phyloP scores from a whole-genome alignment of 2,888 invertebrate species.

The Limnephilus lunatus region DNA sequence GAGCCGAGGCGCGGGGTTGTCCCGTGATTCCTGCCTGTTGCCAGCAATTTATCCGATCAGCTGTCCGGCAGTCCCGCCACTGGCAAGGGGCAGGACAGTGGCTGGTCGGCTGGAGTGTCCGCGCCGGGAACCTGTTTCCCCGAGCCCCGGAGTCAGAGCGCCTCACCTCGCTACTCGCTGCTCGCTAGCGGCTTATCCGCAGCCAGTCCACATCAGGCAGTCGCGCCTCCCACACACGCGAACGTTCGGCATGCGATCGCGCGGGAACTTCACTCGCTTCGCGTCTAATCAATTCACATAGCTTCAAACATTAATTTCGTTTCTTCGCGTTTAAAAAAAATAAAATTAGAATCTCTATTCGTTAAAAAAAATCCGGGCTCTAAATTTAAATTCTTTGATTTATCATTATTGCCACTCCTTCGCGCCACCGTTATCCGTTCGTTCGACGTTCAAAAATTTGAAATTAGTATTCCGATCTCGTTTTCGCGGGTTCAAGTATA shows the following conservation, averaged over 20 bases:
- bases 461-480: conserved; percentile 43
- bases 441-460: neutral
- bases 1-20: conserved; percentile 8
- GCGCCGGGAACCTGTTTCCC: conserved; percentile 32
- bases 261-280: conserved; percentile 39
- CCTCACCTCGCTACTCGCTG: neutral
- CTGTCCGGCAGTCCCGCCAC: conserved; percentile 37
- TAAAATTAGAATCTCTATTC: neutral
- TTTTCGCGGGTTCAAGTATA: conserved; percentile 4
- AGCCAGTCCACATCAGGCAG: conserved; percentile 59
- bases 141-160: neutral
- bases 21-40: conserved; percentile 10
- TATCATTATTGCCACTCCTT: conserved; percentile 32
- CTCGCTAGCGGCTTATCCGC: neutral
- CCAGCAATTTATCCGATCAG: conserved; percentile 2
- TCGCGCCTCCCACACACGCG: conserved; percentile 39
- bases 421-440: conserved; percentile 42
- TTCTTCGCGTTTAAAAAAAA: neutral
- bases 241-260: conserved; percentile 31
- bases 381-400: neutral
- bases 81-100: neutral
- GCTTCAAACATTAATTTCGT: neutral
- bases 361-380: neutral
- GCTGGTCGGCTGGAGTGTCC: neutral
- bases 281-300: conserved; percentile 4